phyloP scores from a whole-genome alignment of 2,888 invertebrate species.

The Aplocera efformata region DNA sequence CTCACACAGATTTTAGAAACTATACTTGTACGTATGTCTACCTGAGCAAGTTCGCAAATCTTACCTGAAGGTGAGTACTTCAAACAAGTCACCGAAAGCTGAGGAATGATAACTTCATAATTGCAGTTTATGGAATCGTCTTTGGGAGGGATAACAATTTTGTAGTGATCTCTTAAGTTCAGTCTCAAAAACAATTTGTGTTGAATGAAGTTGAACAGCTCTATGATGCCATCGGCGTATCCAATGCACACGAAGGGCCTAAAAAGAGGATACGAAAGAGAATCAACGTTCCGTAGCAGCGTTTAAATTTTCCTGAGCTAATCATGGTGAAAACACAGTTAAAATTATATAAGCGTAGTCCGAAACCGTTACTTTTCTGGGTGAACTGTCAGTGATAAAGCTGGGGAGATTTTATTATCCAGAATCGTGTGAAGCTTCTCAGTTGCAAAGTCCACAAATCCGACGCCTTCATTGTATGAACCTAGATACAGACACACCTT shows the following conservation, averaged over 20 bases:
- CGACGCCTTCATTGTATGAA: slow-evolving; percentile 66
- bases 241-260: slow-evolving; percentile 73
- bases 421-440: slow-evolving; percentile 64
- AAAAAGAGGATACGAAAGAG: slow-evolving; percentile 16
- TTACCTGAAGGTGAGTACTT: slow-evolving; percentile 81
- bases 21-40: too few species aligned
- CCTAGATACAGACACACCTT: slow-evolving; percentile 48
- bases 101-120: slow-evolving; percentile 44
- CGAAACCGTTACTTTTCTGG: slow-evolving; percentile 65
- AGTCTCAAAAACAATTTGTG: slow-evolving; percentile 49
- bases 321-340: too few species aligned
- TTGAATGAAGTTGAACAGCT: slow-evolving; percentile 63
- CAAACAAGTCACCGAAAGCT: slow-evolving; percentile 59
- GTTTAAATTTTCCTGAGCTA: too few species aligned
- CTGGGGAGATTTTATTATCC: slow-evolving; percentile 54
- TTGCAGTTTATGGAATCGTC: slow-evolving; percentile 56
- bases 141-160: slow-evolving; percentile 50
- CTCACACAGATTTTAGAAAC: too few species aligned
- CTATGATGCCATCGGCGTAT: slow-evolving; percentile 66
- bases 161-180: slow-evolving; percentile 53
- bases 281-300: too few species aligned
- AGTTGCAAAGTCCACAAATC: slow-evolving; percentile 70
- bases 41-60: neutral
- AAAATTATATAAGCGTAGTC: neutral
- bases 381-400: slow-evolving; percentile 68